Evolutionary conservation across 2,113 vertebrate genomes (phyloP), one percentile per base, ranked within the genome.

Genomic region (Sula dactylatra): DNA sequence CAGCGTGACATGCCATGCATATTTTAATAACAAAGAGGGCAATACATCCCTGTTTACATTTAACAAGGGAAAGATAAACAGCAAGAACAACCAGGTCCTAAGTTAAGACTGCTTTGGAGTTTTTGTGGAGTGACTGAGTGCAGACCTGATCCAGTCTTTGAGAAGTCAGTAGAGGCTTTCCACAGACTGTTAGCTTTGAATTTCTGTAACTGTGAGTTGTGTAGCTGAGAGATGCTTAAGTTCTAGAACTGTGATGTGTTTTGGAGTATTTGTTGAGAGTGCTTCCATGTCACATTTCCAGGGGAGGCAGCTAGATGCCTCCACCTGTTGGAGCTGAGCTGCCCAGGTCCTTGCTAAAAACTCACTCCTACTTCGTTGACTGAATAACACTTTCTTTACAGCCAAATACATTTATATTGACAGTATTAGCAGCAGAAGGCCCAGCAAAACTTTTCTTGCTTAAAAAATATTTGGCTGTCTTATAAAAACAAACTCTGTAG

Each of bases 11-110:
- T 89, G 55, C 70, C 70, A 45, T 24, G 21, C 82, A 69, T 97
- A 81, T 94, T 92, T 96, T 82, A 95, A 73, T 93, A 94, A 94
- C 92, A 85, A 91, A 94, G 85, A 71, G 36, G 26, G 47, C 36
- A 61, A 21, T 92, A 79, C 52, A 72, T 89, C 12, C 0, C 31
- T 1, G 0, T 94, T 87, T 94, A 87, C 56, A n/a, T 91, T 88
- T 89, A 66, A 82, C 58, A 65, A 77, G 62, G 66, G 78, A 82
- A 95, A 91, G 78, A 82, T 85, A 94, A 88, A 89, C 25, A 91
- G 34, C 55, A 82, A 82, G 31, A 69, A 56, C 74, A 78, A 79
- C 49, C 66, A 76, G 40, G 61, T 91, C 65, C 61, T 58, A 44
- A 78, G 22, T 81, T 86, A 76, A 82, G 49, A 44, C 44, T 92